Conservation (phyloP, 2,888 invertebrate species). For the Hipparchia semele region DNA sequence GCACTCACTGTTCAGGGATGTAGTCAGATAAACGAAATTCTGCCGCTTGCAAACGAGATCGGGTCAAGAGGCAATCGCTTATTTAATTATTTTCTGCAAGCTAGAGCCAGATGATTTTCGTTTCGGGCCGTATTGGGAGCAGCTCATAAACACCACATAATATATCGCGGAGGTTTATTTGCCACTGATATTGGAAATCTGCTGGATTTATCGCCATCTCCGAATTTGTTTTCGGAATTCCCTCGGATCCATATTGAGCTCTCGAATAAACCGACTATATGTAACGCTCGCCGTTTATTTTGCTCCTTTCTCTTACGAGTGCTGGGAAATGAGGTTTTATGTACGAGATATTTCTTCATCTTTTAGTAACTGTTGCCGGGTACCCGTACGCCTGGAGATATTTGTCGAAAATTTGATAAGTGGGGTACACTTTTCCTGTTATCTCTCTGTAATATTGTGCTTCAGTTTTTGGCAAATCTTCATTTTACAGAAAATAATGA, state of each 20-base stretch:
- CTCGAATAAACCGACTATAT: slow-evolving; percentile 41
- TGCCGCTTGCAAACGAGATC: background rate
- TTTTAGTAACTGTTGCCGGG: slow-evolving; percentile 17
- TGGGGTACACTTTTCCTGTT: slow-evolving; percentile 12
- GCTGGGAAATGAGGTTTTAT: slow-evolving; percentile 14
- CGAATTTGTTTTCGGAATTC: slow-evolving; percentile 56
- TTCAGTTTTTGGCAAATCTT: too few species aligned
- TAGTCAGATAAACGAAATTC: background rate
- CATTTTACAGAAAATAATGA: too few species aligned
- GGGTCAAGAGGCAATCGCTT: background rate
- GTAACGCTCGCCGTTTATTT: slow-evolving; percentile 30
- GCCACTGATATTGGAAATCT: slow-evolving; percentile 46
- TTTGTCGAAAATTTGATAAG: slow-evolving; percentile 17
- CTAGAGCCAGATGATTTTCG: background rate
- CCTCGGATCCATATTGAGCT: slow-evolving; percentile 53
- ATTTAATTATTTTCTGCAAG: slow-evolving; percentile 1
- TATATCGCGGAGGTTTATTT: slow-evolving; percentile 31
- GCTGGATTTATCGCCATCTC: slow-evolving; percentile 50
- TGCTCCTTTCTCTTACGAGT: slow-evolving; percentile 21
- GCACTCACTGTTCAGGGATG: too few species aligned
- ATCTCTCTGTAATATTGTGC: background rate
- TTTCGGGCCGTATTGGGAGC: background rate
- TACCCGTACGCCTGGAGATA: slow-evolving; percentile 11
- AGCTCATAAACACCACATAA: slow-evolving; percentile 7
- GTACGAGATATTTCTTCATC: slow-evolving; percentile 22